Evolutionary conservation across 2,888 invertebrate species (phyloP).

Genomic region (Dasypogon diadema): DNA sequence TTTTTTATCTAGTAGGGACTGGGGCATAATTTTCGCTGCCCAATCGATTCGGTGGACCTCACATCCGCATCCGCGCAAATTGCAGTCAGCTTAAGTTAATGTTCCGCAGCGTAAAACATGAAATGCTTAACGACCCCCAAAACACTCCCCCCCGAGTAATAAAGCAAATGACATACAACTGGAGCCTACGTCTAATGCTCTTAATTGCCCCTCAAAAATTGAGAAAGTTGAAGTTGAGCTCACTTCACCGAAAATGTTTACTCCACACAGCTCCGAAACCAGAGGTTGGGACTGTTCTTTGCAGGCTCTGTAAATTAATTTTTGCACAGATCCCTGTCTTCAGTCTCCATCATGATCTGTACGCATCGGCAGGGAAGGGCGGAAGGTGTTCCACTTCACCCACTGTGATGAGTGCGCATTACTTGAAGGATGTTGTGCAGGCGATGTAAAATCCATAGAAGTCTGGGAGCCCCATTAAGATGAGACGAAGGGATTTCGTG

Average conservation of each 20-base stretch:
- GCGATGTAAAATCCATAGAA: background rate
- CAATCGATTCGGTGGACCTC: background rate
- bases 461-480: background rate
- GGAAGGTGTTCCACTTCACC: background rate
- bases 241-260: background rate
- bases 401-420: background rate
- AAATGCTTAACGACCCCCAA: constrained; percentile 25
- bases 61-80: background rate
- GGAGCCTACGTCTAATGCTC: constrained; percentile 12
- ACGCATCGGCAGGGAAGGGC: background rate
- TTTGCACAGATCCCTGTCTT: background rate
- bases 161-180: constrained; percentile 13
- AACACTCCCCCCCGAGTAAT: background rate
- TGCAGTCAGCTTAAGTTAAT: constrained; percentile 26
- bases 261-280: background rate
- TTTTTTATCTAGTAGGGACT: background rate
- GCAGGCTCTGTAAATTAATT: background rate
- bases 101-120: constrained; percentile 11
- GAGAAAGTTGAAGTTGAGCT: background rate
- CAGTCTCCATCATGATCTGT: background rate
- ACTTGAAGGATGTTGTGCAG: background rate
- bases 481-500: background rate
- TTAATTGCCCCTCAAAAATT: constrained; percentile 2
- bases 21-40: background rate
- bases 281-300: background rate